Base-by-base conservation (phyloP, 2,888 invertebrate species). In the Brachyopa scutellaris region DNA sequence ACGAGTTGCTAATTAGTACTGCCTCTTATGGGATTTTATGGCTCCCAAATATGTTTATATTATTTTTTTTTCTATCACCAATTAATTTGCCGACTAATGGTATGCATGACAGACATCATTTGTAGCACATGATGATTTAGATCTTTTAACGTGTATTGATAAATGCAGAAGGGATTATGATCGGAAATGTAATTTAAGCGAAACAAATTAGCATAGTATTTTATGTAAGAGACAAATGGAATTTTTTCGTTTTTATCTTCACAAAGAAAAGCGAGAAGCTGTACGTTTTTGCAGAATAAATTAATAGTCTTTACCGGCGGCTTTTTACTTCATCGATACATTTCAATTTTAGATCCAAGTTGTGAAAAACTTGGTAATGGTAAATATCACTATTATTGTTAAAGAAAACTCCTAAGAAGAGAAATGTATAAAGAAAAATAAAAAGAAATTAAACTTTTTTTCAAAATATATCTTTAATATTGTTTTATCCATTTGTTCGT, bases 81-180 rank as follows among this genome's bases (percentile, higher is more conserved):
- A 66, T 66, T 59, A 78, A 72, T 59, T 66, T 66, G 19, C 15
- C 72, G 51, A 13, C 19, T 78, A 72, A 78, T 72, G 31, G 40
- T 59, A 72, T 78, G 72, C 64, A 72, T 78, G 72, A 66, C 57
- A 78, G 57, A 42, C 26, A 59, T 59, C 66, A 78, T 66, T 66
- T 72, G 49, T 59, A 51, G 57, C 17, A 13, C 57, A 51, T 57
- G 55, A 62, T 64, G 62, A 64, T 74, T 74, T 67, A 66, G 26
- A 74, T 74, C 62, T 66, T 11, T 62, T 15, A 36, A 26, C 49
- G 15, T 23, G 33, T 57, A 57, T 70, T 49, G 49, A 36, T 38
- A 47, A 59, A 55, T 49, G 59, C 45, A 59, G 45, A 70, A 61
- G 59, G 49, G 70, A 61, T 51, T 61, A 23, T 13, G 13, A 38